phyloP scores from a whole-genome alignment of 2,113 vertebrate species.

The Danionella cerebrum region DNA sequence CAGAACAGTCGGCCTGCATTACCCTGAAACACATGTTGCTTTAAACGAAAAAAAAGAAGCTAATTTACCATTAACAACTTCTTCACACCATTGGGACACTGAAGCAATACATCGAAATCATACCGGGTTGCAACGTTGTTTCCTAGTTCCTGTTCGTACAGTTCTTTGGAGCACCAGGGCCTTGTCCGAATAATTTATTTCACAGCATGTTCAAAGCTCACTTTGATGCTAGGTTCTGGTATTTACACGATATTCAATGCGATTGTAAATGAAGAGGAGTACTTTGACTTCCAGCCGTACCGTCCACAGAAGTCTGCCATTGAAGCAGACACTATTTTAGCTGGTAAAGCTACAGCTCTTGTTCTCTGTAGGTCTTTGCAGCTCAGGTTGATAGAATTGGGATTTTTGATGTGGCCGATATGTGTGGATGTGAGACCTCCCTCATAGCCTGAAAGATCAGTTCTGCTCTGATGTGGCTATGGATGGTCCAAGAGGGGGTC shows the following conservation, averaged over 20 bases:
- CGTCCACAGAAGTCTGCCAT: constrained; percentile 41
- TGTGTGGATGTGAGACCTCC: constrained; percentile 23
- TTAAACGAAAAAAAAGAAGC: constrained; percentile 20
- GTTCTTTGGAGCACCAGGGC: constrained; percentile 37
- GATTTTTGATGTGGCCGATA: constrained; percentile 34
- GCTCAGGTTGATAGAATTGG: neutral
- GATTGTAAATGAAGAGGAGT: constrained; percentile 32
- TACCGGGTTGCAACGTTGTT: constrained; percentile 21
- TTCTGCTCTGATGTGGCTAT: constrained; percentile 47
- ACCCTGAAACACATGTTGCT: constrained; percentile 37
- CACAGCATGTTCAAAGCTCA: constrained; percentile 61
- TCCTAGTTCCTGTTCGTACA: constrained; percentile 31
- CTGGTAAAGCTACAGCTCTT: constrained; percentile 84
- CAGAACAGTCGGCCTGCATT: constrained; percentile 33
- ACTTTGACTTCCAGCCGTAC: constrained; percentile 18
- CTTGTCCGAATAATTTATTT: constrained; percentile 46
- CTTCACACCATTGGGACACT: constrained; percentile 31
- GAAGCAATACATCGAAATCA: constrained; percentile 28
- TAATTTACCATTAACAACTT: constrained; percentile 38
- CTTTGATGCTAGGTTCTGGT: constrained; percentile 56
- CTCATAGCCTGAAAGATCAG: constrained; percentile 29
- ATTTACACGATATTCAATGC: constrained; percentile 60
- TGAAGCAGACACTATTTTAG: constrained; percentile 49
- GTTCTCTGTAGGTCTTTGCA: constrained; percentile 53
- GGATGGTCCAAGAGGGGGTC: constrained; percentile 26